A percentile compares a stretch with the other conserved stretches of the same genome.
Conservation (phyloP, 2,113 vertebrate species). For the Entelurus aequoreus region DNA sequence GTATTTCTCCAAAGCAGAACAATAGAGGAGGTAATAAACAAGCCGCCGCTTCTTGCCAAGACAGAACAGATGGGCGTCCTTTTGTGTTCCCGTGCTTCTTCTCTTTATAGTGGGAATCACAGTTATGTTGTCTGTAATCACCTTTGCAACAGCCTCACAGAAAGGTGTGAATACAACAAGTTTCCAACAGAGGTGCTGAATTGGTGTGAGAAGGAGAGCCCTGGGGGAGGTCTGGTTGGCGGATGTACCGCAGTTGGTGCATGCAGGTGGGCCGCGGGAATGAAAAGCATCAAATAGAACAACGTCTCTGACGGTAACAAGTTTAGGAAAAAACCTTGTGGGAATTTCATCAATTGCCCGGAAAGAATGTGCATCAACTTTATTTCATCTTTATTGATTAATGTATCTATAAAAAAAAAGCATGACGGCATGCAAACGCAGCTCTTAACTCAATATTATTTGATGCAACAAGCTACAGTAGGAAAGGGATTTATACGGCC, state of each 20-base stretch:
- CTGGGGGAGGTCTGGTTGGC: conserved; percentile 31
- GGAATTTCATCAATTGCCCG: too few species aligned
- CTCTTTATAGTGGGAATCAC: background rate
- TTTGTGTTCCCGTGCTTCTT: conserved; percentile 8
- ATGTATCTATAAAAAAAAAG: too few species aligned
- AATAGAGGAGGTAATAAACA: background rate
- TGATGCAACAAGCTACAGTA: too few species aligned
- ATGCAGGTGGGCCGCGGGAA: conserved; percentile 9
- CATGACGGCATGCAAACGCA: too few species aligned
- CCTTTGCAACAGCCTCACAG: conserved; percentile 25
- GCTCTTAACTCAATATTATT: too few species aligned
- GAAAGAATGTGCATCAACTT: too few species aligned
- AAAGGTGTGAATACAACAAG: conserved; percentile 53
- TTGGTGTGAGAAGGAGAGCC: conserved; percentile 29
- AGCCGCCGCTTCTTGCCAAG: background rate
- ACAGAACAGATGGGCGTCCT: background rate
- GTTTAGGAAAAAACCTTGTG: too few species aligned
- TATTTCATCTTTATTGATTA: too few species aligned
- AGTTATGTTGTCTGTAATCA: conserved; percentile 32
- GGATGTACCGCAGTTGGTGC: conserved; percentile 13
- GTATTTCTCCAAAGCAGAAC: background rate
- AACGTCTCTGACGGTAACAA: too few species aligned
- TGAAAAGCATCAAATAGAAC: conserved; percentile 10
- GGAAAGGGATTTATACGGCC: too few species aligned
- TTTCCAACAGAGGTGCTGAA: conserved; percentile 35